Evolutionary conservation across 2,797 vertebrate genomes (phyloP).

Genomic region (Pangasius macronema): DNA sequence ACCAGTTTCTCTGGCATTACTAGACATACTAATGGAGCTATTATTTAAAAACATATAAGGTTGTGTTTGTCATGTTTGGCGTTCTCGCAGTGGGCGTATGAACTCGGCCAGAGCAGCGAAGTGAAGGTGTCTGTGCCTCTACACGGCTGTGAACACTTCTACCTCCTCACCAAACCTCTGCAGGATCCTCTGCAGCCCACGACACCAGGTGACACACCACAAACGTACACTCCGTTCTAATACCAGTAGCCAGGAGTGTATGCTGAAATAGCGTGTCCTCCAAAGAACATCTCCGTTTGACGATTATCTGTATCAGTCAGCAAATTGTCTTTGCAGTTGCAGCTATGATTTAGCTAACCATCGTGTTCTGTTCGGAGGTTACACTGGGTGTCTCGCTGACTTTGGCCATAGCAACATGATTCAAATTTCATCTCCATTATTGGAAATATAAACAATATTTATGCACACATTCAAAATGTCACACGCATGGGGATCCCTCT

Average conservation of each 20-base stretch:
- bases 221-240: not conserved
- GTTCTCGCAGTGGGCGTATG: slow-evolving; percentile 90
- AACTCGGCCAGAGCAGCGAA: slow-evolving; percentile 91
- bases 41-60: not conserved
- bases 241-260: not conserved
- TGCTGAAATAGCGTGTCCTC: not conserved
- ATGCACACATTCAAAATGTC: not conserved
- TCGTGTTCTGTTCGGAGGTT: not conserved
- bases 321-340: not conserved
- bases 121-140: slow-evolving; percentile 90
- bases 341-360: not conserved
- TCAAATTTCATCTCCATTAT: not conserved
- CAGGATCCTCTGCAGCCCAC: slow-evolving; percentile 76
- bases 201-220: slow-evolving; percentile 79
- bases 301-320: not conserved
- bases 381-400: not conserved
- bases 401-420: not conserved
- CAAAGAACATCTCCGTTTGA: not conserved
- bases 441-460: not conserved
- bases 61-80: not conserved
- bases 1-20: not conserved
- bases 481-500: not conserved
- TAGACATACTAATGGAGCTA: not conserved
- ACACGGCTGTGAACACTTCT: slow-evolving; percentile 97
- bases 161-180: slow-evolving; percentile 90